A percentile compares a stretch with the other conserved stretches of the same genome.
phyloP scores from a whole-genome alignment of 2,113 vertebrate genomes.

The Ailuropoda melanoleuca region DNA sequence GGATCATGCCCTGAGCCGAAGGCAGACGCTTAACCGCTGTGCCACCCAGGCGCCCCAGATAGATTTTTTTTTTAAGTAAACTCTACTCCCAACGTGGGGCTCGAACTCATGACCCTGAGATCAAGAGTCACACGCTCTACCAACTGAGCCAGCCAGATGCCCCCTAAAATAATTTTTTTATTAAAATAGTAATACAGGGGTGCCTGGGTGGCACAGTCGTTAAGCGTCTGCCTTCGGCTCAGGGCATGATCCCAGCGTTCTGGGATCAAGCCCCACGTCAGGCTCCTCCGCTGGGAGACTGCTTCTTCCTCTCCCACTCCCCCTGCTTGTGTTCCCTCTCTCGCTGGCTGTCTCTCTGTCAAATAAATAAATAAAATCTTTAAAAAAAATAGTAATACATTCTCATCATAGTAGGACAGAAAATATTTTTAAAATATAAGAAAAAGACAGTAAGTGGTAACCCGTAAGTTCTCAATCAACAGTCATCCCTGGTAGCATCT shows the following conservation, averaged over 20 bases:
- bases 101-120: background rate
- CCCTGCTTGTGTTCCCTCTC: too few relatives aligned
- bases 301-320: too few relatives aligned
- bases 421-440: background rate
- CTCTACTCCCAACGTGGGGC: background rate
- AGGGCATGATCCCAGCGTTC: background rate
- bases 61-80: background rate
- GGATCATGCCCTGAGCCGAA: too few relatives aligned
- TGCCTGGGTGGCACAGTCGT: background rate
- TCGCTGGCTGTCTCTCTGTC: too few relatives aligned
- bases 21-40: too few relatives aligned
- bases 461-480: background rate
- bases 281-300: too few relatives aligned
- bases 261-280: too few relatives aligned
- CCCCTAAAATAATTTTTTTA: background rate
- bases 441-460: background rate
- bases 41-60: too few relatives aligned
- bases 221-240: background rate
- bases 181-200: background rate
- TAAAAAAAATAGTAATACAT: background rate
- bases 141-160: background rate
- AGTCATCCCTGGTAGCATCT: background rate
- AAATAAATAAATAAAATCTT: too few relatives aligned
- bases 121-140: background rate
- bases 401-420: too few relatives aligned